Conservation (phyloP, 2,888 invertebrate genomes). For the Candidula unifasciata region DNA sequence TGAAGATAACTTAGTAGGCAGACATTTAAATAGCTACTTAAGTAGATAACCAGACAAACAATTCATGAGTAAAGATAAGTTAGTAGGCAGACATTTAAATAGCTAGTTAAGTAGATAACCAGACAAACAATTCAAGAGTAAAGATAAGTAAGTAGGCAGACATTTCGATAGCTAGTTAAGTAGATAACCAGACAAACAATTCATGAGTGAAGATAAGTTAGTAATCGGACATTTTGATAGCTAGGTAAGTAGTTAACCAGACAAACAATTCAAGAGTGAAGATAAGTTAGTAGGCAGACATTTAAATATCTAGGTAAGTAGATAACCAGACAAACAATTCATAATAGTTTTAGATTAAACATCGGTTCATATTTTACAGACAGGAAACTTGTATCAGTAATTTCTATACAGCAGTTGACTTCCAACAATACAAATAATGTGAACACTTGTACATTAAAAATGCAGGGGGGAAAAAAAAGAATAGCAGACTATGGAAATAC, state of each 20-base stretch:
- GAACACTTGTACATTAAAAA: too few species aligned
- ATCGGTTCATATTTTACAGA: too few species aligned
- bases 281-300: too few species aligned
- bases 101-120: background rate
- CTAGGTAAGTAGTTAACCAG: background rate
- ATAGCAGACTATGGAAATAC: too few species aligned
- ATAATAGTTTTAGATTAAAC: too few species aligned
- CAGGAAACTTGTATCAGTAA: too few species aligned
- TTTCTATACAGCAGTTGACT: too few species aligned
- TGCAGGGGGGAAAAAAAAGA: too few species aligned
- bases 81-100: background rate
- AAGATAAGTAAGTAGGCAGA: background rate
- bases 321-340: too few species aligned
- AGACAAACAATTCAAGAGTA: too few species aligned
- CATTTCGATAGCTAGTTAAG: background rate
- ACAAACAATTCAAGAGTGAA: background rate
- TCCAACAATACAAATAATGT: too few species aligned
- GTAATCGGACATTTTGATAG: background rate
- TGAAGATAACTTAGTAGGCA: background rate
- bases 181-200: background rate
- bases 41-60: background rate
- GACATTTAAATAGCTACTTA: background rate
- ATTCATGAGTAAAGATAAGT: background rate
- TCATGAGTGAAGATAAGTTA: background rate
- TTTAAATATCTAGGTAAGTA: too few species aligned